phyloP scores from a whole-genome alignment of 2,888 invertebrate genomes.

The Torymus aiolomorphi region DNA sequence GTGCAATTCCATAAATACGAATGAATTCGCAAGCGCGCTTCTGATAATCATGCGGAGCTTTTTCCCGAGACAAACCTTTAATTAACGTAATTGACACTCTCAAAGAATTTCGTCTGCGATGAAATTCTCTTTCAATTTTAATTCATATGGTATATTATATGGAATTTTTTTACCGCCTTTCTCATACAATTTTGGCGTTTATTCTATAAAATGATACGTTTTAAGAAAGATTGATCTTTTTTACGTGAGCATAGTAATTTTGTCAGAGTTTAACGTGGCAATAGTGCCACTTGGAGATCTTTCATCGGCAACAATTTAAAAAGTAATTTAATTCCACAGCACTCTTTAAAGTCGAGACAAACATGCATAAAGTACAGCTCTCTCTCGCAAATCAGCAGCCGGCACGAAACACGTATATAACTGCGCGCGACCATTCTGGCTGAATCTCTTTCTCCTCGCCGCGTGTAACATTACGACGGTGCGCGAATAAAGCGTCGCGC shows the following conservation, averaged over 20 bases:
- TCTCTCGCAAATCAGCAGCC: neutral
- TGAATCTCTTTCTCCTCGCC: conserved; percentile 13
- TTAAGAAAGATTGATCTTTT: no score
- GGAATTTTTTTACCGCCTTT: no score
- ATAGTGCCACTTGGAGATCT: neutral
- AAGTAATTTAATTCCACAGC: neutral
- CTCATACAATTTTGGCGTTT: no score
- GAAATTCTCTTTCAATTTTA: no score
- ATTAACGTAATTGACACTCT: conserved; percentile 29
- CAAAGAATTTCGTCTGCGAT: neutral
- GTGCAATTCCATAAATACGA: conserved; percentile 38
- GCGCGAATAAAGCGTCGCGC: conserved; percentile 41
- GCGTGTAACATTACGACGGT: conserved; percentile 35
- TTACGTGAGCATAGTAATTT: no score
- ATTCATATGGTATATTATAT: no score
- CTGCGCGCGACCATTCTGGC: neutral
- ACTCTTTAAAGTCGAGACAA: neutral
- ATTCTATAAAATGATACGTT: no score
- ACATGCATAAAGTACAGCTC: neutral
- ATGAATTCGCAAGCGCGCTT: conserved; percentile 10
- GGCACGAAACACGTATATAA: neutral
- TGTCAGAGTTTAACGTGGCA: no score
- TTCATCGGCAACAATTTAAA: neutral
- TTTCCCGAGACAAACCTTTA: conserved; percentile 10
- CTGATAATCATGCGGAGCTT: conserved; percentile 29